Evolutionary conservation across 1,140 invertebrate genomes (phyloP).

Genomic region (Dysdera silvatica): DNA sequence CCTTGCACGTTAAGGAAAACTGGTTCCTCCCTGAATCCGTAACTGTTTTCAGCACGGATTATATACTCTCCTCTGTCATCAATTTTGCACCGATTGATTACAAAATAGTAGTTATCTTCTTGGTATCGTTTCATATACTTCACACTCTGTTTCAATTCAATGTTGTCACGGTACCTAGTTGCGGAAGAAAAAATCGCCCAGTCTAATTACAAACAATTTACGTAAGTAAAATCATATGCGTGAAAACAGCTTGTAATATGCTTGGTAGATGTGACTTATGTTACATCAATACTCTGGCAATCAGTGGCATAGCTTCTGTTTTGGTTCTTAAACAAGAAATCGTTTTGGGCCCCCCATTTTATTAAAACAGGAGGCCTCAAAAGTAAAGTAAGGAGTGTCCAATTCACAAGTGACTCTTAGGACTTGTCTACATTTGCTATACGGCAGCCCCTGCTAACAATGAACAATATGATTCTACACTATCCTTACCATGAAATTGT

Average conservation of each 20-base stretch:
- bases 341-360: no score
- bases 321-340: no score
- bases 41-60: conserved; percentile 94
- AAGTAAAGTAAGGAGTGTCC: no score
- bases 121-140: conserved; percentile 98
- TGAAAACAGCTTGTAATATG: no score
- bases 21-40: conserved; percentile 89
- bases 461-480: not conserved
- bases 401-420: no score
- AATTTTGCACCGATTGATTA: conserved; percentile 89
- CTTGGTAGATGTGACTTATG: no score
- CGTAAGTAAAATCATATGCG: not conserved
- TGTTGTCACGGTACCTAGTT: conserved; percentile 68
- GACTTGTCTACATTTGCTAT: no score
- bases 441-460: not conserved
- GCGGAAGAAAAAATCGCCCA: not conserved
- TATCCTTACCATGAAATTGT: conserved; percentile 75
- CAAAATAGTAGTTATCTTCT: conserved; percentile 93
- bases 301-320: no score
- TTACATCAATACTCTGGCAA: no score
- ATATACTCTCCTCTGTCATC: conserved; percentile 96
- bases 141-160: conserved; percentile 90
- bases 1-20: conserved; percentile 96
- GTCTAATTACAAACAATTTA: not conserved
- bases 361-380: no score